Evolutionary conservation across 2,113 vertebrate genomes (phyloP).

Genomic region (Tretioscincus oriximinensis): DNA sequence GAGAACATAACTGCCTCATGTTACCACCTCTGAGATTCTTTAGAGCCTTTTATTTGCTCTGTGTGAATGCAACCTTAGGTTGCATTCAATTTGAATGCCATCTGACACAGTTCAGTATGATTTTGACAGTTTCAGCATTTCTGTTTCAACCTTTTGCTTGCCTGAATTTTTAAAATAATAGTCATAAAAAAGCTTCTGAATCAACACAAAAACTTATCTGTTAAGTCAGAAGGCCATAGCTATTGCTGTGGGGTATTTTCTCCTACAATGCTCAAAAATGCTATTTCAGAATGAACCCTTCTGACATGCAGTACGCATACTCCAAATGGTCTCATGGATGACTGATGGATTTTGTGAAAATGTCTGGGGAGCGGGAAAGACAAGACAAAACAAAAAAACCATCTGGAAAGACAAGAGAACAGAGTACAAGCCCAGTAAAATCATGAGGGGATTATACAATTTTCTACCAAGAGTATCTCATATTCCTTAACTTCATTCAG

Average conservation of each 20-base stretch:
- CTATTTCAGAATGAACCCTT: background rate
- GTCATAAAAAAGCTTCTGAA: background rate
- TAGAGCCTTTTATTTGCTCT: no score
- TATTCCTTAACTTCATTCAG: conserved; percentile 24
- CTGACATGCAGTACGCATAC: conserved; percentile 11
- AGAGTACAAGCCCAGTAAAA: conserved; percentile 12
- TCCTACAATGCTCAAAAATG: background rate
- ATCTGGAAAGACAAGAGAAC: conserved; percentile 37
- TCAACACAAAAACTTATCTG: background rate
- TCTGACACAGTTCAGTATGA: background rate
- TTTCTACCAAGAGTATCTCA: conserved; percentile 40
- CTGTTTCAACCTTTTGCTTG: background rate
- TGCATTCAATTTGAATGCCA: background rate
- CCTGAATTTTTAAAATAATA: background rate
- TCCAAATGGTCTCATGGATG: conserved; percentile 31
- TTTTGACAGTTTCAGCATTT: background rate
- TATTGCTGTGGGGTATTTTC: background rate
- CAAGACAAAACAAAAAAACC: conserved; percentile 32
- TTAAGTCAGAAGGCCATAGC: background rate
- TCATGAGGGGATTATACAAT: conserved; percentile 46
- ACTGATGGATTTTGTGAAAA: conserved; percentile 33
- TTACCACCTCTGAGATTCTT: no score
- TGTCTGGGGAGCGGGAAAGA: conserved; percentile 30
- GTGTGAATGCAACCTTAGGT: background rate
- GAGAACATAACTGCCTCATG: no score